phyloP scores from a whole-genome alignment of 2,113 vertebrate species.

The Columbina picui region DNA sequence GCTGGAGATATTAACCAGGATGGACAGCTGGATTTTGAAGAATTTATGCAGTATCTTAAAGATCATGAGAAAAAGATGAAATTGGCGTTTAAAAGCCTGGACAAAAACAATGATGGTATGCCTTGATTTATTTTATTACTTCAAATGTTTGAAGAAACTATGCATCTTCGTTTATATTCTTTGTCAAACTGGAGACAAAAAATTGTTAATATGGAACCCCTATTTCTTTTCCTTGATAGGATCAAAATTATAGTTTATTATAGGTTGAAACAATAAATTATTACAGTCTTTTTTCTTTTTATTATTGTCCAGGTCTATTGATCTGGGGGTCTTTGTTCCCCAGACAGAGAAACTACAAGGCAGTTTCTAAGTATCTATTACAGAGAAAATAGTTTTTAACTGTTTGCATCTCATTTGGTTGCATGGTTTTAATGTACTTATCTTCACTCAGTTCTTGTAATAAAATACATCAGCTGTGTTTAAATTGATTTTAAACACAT shows the following conservation, averaged over 20 bases:
- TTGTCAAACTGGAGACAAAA: not conserved
- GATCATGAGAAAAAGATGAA: slow-evolving; percentile 96
- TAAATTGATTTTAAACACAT: not conserved
- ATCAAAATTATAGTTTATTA: not conserved
- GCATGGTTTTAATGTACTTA: not conserved
- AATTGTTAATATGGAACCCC: not conserved
- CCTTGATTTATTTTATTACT: not conserved
- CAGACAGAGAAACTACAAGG: not conserved
- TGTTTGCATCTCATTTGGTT: not conserved
- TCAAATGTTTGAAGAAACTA: not conserved
- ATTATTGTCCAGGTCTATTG: not conserved
- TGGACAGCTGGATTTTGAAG: slow-evolving; percentile 89
- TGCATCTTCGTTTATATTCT: not conserved
- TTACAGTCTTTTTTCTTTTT: not conserved
- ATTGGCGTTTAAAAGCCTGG: slow-evolving; percentile 93
- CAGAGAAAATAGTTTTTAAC: not conserved
- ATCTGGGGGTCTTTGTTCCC: not conserved
- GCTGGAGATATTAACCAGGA: slow-evolving; percentile 90
- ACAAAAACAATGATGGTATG: slow-evolving; percentile 93
- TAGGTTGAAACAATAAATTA: not conserved
- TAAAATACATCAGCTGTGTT: not conserved
- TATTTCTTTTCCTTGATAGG: not conserved
- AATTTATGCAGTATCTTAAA: slow-evolving; percentile 93
- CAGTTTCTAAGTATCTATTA: not conserved
- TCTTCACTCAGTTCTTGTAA: not conserved